Conservation (phyloP, 64 coral and sea anemone species). For the Montipora capricornis region DNA sequence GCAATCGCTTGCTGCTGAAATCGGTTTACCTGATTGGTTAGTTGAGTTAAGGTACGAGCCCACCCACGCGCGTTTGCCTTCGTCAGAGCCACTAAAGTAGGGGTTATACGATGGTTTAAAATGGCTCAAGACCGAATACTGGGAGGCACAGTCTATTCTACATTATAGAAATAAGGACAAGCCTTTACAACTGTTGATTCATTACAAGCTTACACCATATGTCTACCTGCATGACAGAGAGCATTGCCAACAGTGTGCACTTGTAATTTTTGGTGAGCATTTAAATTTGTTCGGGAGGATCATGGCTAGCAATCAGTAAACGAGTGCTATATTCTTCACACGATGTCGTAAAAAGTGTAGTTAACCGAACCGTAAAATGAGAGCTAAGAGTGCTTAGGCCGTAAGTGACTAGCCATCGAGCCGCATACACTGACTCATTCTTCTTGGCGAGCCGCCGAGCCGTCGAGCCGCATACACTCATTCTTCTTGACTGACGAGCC, state of each 20-base stretch:
- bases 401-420: too few species aligned
- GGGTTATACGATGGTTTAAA: slow-evolving; percentile 69
- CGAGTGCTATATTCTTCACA: too few species aligned
- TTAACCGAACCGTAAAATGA: too few species aligned
- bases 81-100: slow-evolving; percentile 63
- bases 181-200: slow-evolving; percentile 37
- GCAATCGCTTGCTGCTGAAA: slow-evolving; percentile 95
- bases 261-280: slow-evolving; percentile 84
- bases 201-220: neutral
- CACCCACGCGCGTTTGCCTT: slow-evolving; percentile 84
- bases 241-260: neutral
- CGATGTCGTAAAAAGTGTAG: too few species aligned
- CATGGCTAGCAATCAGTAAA: neutral
- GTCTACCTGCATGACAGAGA: too few species aligned
- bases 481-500: too few species aligned
- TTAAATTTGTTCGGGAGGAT: neutral
- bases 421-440: too few species aligned
- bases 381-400: too few species aligned
- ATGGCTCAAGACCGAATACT: slow-evolving; percentile 84
- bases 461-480: too few species aligned
- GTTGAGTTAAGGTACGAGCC: slow-evolving; percentile 95
- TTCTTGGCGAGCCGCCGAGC: too few species aligned
- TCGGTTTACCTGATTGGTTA: slow-evolving; percentile 95
- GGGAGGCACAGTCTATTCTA: slow-evolving; percentile 85
- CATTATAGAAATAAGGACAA: slow-evolving; percentile 66